A percentile compares a stretch with the other conserved stretches of the same genome.
phyloP scores from a whole-genome alignment of 2,797 vertebrate species.

The Cichlasoma orientale region DNA sequence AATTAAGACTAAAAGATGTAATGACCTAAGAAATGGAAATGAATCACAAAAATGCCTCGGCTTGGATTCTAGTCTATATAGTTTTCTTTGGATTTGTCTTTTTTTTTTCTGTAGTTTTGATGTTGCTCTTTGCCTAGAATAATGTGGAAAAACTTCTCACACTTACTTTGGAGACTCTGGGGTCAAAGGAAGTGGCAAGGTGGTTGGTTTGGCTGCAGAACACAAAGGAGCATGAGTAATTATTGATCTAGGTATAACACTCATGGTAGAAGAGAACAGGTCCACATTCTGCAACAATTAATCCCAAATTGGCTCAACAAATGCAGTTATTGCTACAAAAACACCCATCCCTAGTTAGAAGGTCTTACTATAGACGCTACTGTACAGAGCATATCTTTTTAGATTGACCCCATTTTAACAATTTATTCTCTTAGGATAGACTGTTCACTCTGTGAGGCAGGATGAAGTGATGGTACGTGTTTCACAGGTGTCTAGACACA shows the following conservation, averaged over 20 bases:
- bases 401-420: constrained; percentile 78
- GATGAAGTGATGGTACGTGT: constrained; percentile 80
- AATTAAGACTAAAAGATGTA: constrained; percentile 68
- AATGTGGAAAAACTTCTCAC: constrained; percentile 90
- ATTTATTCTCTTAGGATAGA: constrained; percentile 63
- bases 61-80: constrained; percentile 61
- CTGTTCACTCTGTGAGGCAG: constrained; percentile 82
- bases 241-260: constrained; percentile 84
- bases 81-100: constrained; percentile 43
- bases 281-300: constrained; percentile 82
- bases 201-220: constrained; percentile 98
- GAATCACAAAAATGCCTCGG: constrained; percentile 83
- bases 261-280: constrained; percentile 79
- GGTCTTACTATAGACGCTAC: constrained; percentile 52
- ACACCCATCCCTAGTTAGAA: constrained; percentile 74
- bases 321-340: constrained; percentile 72
- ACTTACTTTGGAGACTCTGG: constrained; percentile 99
- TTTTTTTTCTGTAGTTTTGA: constrained; percentile 55
- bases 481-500: constrained; percentile 69
- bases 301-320: constrained; percentile 75
- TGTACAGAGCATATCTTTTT: constrained; percentile 57
- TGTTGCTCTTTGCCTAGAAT: constrained; percentile 78
- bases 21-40: constrained; percentile 87
- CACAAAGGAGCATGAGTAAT: constrained; percentile 87
- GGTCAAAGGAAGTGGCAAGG: constrained; percentile 99